Evolutionary conservation across 2,113 vertebrate genomes (phyloP).

Genomic region (Dermatemys mawii): DNA sequence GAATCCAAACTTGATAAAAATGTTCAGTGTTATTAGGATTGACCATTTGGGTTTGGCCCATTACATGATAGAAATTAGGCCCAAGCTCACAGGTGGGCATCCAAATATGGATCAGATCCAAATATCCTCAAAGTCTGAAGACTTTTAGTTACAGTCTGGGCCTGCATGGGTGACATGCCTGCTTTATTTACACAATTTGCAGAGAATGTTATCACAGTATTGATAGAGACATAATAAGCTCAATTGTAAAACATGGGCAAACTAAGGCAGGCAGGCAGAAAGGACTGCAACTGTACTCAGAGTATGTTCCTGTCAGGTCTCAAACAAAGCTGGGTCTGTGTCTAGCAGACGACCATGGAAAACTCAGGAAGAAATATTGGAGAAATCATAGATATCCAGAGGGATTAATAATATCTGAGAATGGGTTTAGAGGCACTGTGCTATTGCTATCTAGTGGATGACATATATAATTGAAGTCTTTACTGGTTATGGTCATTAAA

Average conservation of each 20-base stretch:
- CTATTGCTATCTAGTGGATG: fast-evolving
- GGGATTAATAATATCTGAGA: neutral
- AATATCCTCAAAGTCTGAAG: neutral
- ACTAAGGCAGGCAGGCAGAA: neutral
- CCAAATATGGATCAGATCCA: neutral
- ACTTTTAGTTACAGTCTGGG: neutral
- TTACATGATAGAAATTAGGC: neutral
- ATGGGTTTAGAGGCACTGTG: fast-evolving
- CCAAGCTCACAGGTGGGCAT: neutral
- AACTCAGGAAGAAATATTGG: neutral
- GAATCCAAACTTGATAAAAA: neutral
- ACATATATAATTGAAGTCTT: neutral
- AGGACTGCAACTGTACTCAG: neutral
- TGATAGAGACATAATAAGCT: neutral
- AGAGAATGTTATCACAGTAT: neutral
- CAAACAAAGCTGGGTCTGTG: neutral
- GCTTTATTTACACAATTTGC: no score
- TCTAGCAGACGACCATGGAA: neutral
- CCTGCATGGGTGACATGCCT: neutral
- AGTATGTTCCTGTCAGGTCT: neutral
- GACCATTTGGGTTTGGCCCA: neutral
- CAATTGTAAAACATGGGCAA: neutral
- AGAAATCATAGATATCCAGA: neutral
- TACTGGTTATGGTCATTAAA: neutral
- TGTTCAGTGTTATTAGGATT: neutral